These are phyloP conservation scores for Chamaea fasciata DNA, from an alignment of 2,113 vertebrate genomes.

Conservation along the genomic window DNA sequence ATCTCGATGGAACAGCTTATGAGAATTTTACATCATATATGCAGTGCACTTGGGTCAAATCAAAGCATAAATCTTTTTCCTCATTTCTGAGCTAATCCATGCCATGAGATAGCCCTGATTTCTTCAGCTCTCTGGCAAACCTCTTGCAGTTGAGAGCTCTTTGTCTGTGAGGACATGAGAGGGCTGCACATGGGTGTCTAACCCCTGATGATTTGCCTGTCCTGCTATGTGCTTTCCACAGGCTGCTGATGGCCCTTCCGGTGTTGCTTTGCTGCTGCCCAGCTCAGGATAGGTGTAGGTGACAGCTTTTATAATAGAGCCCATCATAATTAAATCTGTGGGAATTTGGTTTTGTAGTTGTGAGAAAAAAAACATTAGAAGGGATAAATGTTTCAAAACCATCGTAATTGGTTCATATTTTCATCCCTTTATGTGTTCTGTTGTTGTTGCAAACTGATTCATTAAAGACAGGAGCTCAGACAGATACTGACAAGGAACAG, in stretches of 20 bases:
- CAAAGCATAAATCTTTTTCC: neutral
- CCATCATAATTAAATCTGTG: neutral
- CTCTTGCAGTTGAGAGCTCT: neutral
- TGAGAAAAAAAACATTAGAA: neutral
- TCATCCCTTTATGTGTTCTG: neutral
- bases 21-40: neutral
- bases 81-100: neutral
- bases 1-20: neutral
- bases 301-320: neutral
- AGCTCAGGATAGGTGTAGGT: neutral
- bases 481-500: neutral
- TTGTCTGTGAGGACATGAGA: neutral
- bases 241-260: neutral
- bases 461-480: neutral
- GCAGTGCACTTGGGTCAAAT: neutral
- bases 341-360: neutral
- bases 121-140: neutral
- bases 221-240: neutral
- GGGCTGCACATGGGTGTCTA: neutral
- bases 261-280: neutral
- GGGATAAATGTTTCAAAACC: neutral
- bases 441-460: neutral
- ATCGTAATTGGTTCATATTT: neutral
- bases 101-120: neutral
- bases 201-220: neutral